Evolutionary conservation across 1,140 invertebrate genomes (phyloP).

Genomic region (Anastatus disparis): DNA sequence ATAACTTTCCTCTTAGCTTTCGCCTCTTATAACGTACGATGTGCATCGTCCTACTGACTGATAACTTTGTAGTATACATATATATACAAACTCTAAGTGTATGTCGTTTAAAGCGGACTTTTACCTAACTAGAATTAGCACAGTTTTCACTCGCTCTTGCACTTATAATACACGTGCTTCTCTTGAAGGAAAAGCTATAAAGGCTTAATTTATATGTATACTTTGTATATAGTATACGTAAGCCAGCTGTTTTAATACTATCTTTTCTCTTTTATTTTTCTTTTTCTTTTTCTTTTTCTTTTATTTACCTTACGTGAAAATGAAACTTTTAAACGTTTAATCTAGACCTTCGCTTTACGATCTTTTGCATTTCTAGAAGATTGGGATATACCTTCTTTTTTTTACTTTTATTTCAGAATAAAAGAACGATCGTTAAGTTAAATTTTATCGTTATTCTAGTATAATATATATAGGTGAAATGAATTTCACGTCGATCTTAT

Average conservation of each 20-base stretch:
- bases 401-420: too few species aligned
- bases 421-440: too few species aligned
- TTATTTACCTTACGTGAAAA: neutral
- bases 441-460: too few species aligned
- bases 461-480: too few species aligned
- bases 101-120: too few species aligned
- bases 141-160: slow-evolving; percentile 50
- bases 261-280: too few species aligned
- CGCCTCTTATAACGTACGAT: slow-evolving; percentile 46
- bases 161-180: neutral
- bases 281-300: neutral
- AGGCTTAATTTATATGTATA: neutral
- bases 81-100: too few species aligned
- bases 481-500: too few species aligned
- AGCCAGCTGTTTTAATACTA: too few species aligned
- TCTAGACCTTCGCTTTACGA: neutral
- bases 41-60: slow-evolving; percentile 49
- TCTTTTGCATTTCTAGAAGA: slow-evolving; percentile 12
- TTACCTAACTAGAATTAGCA: slow-evolving; percentile 54
- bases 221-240: neutral
- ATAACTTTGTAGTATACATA: slow-evolving; percentile 32
- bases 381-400: neutral
- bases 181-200: neutral
- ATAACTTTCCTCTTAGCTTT: slow-evolving; percentile 58
- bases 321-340: neutral